Evolutionary conservation across 2,888 invertebrate genomes (phyloP), one percentile per base, ranked within the genome.

Genomic region (Marronus borbonicus): DNA sequence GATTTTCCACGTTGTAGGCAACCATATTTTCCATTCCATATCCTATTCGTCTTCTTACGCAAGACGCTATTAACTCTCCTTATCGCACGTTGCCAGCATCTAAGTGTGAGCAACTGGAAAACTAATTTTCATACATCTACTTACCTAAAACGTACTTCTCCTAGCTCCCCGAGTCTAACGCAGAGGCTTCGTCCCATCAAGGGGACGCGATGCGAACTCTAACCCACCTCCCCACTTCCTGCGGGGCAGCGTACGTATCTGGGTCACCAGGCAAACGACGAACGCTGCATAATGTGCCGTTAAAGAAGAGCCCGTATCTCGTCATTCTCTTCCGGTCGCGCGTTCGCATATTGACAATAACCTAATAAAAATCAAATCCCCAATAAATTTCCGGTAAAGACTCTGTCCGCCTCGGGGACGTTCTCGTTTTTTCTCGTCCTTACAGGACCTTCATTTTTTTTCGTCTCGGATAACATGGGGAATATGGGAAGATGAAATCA

Each of bases 311-410:
- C 44, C 1, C 44, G 8, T 44, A 44, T 44, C 12, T 44, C 12
- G 44, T 44, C 44, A 7, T 44, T 44, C 44, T 44, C 44, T 44
- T 44, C 44, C 44, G 44, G 44, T 44, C 8, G 44, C 12, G 44
- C 44, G 44, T 44, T 44, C 44, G 8, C 44, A 52, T 52, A 17
- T 52, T 52, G 52, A 52, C 52, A 52, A 52, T 52, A 52, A 52
- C 52, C 52, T 17, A 52, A 52, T 52, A 52, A 52, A 52, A 17
- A 52, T 52, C 17, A 52, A n/a, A n/a, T 52, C 17, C 52, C 14
- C 17, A n/a, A 52, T 52, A 52, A 52, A 52, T 52, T 52, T 52
- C 52, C 52, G n/a, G 52, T 52, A 52, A 52, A 52, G 52, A 52
- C 52, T 52, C n/a, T 52, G 52, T 52, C 52, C 52, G 52, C 52